Conservation (phyloP, 2,888 invertebrate genomes). For the Xiphydria camelus region DNA sequence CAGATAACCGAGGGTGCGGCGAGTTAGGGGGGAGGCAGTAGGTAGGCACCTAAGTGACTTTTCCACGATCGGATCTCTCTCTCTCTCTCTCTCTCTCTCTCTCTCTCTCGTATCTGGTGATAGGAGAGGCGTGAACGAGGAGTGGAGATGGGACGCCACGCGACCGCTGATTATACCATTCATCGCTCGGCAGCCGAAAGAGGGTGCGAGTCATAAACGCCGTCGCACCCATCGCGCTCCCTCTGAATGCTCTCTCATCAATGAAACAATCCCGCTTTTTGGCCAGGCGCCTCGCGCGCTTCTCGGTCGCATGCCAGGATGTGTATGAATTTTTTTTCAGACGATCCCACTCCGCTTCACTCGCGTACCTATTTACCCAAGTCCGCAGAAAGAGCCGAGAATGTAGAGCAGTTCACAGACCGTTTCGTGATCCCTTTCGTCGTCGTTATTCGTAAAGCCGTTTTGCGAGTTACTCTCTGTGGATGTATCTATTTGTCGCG, state of each 20-base stretch:
- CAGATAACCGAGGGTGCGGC: no score
- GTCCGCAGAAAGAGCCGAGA: no score
- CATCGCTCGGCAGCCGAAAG: slow-evolving; percentile 49
- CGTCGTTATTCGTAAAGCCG: no score
- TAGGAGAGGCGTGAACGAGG: slow-evolving; percentile 36
- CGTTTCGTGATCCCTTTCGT: slow-evolving; percentile 1
- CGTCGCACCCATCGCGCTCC: slow-evolving; percentile 35
- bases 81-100: slow-evolving; percentile 1
- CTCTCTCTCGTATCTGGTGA: slow-evolving; percentile 30
- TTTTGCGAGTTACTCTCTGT: no score
- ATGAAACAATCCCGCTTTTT: slow-evolving; percentile 50
- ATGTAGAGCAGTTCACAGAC: no score
- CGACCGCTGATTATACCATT: slow-evolving; percentile 59
- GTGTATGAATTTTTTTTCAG: no score
- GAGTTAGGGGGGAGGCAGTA: no score
- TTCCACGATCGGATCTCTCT: slow-evolving; percentile 35
- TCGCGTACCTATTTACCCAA: no score
- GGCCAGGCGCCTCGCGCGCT: slow-evolving; percentile 8
- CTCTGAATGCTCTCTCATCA: slow-evolving; percentile 54
- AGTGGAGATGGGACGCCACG: slow-evolving; percentile 49
- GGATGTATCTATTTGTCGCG: slow-evolving; percentile 14
- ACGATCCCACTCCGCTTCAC: background rate
- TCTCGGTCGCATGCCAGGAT: background rate
- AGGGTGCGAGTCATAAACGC: slow-evolving; percentile 53
- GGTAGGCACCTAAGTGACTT: no score